phyloP scores from a whole-genome alignment of 2,797 vertebrate genomes.

The Crypturellus tataupa region DNA sequence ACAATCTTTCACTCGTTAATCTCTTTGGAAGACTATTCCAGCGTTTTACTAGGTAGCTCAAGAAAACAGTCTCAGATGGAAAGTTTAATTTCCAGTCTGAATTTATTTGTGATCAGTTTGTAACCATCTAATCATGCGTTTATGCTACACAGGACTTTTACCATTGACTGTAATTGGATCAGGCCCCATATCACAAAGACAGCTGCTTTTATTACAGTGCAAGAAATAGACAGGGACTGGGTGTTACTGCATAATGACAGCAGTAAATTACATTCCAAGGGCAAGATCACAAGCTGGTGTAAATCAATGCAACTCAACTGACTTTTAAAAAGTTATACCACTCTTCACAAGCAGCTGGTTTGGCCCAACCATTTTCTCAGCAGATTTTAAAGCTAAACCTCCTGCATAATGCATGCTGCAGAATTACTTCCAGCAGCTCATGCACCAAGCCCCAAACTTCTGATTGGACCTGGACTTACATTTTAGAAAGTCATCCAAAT shows the following conservation, averaged over 20 bases:
- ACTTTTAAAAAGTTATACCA: conserved; percentile 62
- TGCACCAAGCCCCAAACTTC: neutral
- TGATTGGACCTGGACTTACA: neutral
- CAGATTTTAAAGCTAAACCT: conserved; percentile 44
- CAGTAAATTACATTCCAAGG: conserved; percentile 74
- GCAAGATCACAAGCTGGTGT: conserved; percentile 67
- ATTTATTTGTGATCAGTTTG: conserved; percentile 73
- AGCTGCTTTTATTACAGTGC: conserved; percentile 60
- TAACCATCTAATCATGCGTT: conserved; percentile 63
- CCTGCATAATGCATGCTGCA: conserved; percentile 23
- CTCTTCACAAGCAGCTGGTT: conserved; percentile 30
- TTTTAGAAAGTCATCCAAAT: conserved; percentile 22
- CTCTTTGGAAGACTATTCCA: neutral
- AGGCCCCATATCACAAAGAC: conserved; percentile 63
- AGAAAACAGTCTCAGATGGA: conserved; percentile 32
- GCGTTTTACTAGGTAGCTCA: neutral
- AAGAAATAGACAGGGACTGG: conserved; percentile 53
- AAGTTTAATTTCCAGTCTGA: conserved; percentile 74
- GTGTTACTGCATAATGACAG: conserved; percentile 59
- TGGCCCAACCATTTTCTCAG: conserved; percentile 58
- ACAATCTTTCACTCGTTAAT: conserved; percentile 8
- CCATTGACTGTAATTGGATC: conserved; percentile 68
- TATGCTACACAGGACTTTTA: conserved; percentile 63
- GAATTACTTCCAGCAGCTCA: conserved; percentile 24
- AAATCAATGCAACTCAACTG: conserved; percentile 66